Percentiles rank a stretch among this genome's conserved stretches.
Conservation (phyloP, 92 coral and sea anemone species). For the Pocillopora meandrina region DNA sequence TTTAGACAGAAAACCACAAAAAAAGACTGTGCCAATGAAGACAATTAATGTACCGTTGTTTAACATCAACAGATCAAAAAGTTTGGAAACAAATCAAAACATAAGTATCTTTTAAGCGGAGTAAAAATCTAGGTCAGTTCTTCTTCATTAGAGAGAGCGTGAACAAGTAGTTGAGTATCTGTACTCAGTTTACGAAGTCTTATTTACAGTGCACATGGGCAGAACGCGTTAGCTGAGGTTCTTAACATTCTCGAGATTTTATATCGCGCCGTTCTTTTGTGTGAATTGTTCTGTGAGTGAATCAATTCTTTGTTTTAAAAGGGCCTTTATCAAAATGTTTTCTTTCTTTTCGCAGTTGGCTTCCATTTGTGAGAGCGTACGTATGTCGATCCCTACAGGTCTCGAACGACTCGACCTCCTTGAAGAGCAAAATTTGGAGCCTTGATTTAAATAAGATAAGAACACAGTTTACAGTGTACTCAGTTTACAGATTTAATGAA, state of each 20-base stretch:
- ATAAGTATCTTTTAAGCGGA: slow-evolving; percentile 8
- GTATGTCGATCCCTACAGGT: not conserved
- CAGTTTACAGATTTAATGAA: too few species aligned
- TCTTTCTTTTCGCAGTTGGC: not conserved
- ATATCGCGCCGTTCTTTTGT: not conserved
- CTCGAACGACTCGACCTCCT: not conserved
- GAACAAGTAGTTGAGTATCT: too few species aligned
- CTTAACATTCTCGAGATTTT: slow-evolving; percentile 10
- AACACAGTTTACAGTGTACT: too few species aligned
- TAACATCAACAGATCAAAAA: slow-evolving; percentile 2
- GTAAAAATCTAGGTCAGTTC: too few species aligned
- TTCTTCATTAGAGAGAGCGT: too few species aligned
- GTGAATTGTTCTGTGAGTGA: not conserved
- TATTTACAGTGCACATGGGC: not conserved
- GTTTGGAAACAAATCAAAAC: not conserved
- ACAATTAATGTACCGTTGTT: not conserved
- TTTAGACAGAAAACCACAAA: not conserved
- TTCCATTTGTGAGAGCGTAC: not conserved
- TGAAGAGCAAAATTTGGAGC: not conserved
- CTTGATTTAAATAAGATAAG: not conserved
- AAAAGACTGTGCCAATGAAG: too few species aligned
- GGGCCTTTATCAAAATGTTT: not conserved
- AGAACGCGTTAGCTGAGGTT: not conserved
- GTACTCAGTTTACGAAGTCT: not conserved
- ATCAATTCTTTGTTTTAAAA: slow-evolving; percentile 1